phyloP scores from a whole-genome alignment of 2,888 invertebrate genomes.

The Rhimphoctona megacephalus region DNA sequence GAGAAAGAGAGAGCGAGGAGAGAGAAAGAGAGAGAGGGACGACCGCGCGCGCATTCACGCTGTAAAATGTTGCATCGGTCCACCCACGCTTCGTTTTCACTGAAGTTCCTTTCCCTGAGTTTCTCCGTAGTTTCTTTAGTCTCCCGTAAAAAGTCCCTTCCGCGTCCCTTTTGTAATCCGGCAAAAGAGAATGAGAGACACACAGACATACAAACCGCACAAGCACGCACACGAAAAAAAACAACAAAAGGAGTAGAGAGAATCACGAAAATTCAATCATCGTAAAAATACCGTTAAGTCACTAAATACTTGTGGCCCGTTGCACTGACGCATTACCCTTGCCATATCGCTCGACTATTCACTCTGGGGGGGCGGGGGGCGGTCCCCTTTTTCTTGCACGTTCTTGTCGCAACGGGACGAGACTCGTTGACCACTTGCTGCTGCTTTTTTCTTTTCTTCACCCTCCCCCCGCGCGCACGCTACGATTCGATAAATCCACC shows the following conservation, averaged over 20 bases:
- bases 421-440: conserved; percentile 64
- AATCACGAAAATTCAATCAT: conserved; percentile 51
- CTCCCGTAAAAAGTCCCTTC: neutral
- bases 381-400: conserved; percentile 40
- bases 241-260: conserved; percentile 19
- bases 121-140: neutral
- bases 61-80: conserved; percentile 57
- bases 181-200: conserved; percentile 6
- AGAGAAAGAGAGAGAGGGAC: conserved; percentile 34
- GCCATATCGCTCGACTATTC: conserved; percentile 59
- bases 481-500: conserved; percentile 15
- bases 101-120: neutral
- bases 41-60: conserved; percentile 61
- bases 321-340: conserved; percentile 61
- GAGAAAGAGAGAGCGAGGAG: conserved; percentile 20
- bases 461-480: neutral
- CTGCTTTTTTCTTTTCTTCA: neutral
- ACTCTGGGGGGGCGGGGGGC: conserved; percentile 27
- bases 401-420: conserved; percentile 58
- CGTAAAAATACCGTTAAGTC: conserved; percentile 46
- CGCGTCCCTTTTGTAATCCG: conserved; percentile 10
- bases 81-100: conserved; percentile 69
- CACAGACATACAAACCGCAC: conserved; percentile 9
- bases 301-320: conserved; percentile 36
- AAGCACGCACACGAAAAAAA: conserved; percentile 5